A percentile compares a stretch with the other conserved stretches of the same genome.
These are phyloP conservation scores for Epistrophe eligans DNA, from an alignment of 2,888 invertebrate genomes.

Conservation along the genomic window DNA sequence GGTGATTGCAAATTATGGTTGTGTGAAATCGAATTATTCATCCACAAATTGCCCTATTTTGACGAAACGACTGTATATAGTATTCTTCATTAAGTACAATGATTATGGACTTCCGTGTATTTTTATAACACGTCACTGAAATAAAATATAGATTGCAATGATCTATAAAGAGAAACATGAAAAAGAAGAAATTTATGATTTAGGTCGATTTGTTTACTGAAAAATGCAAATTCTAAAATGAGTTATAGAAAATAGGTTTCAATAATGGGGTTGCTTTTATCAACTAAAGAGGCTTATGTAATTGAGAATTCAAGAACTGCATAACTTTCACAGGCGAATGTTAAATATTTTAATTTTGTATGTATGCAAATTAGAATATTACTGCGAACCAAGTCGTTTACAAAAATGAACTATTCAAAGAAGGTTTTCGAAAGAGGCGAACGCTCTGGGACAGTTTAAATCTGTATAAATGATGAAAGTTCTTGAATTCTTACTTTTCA, in stretches of 20 bases:
- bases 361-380: neutral
- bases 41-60: too few species aligned
- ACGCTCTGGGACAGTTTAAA: neutral
- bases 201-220: neutral
- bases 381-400: neutral
- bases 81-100: too few species aligned
- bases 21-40: too few species aligned
- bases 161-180: too few species aligned
- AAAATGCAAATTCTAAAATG: neutral
- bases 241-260: neutral
- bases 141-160: too few species aligned
- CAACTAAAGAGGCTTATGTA: neutral
- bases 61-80: too few species aligned
- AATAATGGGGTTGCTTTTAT: neutral
- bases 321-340: neutral
- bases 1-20: too few species aligned
- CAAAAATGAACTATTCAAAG: neutral
- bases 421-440: neutral
- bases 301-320: neutral
- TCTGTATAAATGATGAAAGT: neutral
- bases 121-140: neutral
- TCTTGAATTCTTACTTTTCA: constrained; percentile 2
- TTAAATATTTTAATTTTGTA: neutral
- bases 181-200: neutral
- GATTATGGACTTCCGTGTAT: too few species aligned